Base-by-base conservation (phyloP, 2,797 vertebrate species). In the Arnoldichthys spilopterus region DNA sequence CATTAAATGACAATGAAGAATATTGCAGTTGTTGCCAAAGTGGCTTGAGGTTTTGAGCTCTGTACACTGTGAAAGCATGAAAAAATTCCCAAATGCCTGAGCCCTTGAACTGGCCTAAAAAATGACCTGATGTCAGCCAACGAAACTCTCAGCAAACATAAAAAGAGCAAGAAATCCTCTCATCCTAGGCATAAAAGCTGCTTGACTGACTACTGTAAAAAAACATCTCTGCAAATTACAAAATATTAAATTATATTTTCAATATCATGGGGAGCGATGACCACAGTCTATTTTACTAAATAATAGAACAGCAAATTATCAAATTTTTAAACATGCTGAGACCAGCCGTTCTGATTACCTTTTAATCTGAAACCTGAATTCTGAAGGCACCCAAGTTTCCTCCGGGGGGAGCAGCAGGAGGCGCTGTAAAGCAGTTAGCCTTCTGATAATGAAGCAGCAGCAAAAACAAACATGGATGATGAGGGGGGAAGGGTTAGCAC, bases 381-480 rank as follows among this genome's bases (percentile, higher is more conserved):
- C 80, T 78, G 78, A 85, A 76, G 73, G 61, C 61, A 62, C 77
- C 75, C 66, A 69, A 72, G 58, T 72, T 82, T 85, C 83, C 82
- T 81, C 82, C 61, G 51, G 80, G 70, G 79, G 84, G 78, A 84
- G 81, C 81, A 86, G 81, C 80, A 84, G 85, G 85, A 85, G 79
- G 83, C 90, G 90, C 91, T 93, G 91, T 92, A 89, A 91, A 91
- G 85, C 91, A 91, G 90, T 90, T 92, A 89, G 90, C 89, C 86
- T 92, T 84, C 91, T 91, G 87, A 91, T 91, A 91, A 89, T 86
- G 82, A 86, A 90, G 88, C 86, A 82, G 79, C 80, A 86, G 85
- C 82, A 85, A 92, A 92, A 92, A 92, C 90, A 93, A 94, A 93
- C 89, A 91, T 90, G 92, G 89, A 89, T 88, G 90, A 89, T 89